phyloP scores from a whole-genome alignment of 2,113 vertebrate species.

The Leptodactylus fuscus region DNA sequence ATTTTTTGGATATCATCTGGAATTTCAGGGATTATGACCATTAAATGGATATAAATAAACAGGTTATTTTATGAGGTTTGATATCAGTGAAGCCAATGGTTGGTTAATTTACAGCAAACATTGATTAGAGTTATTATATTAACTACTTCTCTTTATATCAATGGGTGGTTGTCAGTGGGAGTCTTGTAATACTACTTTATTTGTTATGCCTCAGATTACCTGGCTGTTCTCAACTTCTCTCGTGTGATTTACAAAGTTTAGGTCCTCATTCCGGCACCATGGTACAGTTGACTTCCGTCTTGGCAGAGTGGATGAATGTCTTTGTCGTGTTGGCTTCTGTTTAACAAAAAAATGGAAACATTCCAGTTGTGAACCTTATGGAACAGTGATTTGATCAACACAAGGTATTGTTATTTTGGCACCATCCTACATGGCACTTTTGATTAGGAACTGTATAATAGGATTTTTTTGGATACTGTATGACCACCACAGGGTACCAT shows the following conservation, averaged over 20 bases:
- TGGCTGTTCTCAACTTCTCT: not conserved
- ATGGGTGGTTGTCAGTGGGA: not conserved
- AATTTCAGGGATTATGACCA: too few species aligned
- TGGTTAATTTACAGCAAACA: not conserved
- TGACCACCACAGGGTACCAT: too few species aligned
- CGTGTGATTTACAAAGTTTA: not conserved
- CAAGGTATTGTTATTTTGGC: too few species aligned
- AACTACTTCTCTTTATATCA: not conserved
- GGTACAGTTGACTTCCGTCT: conserved; percentile 74
- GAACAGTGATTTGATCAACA: too few species aligned
- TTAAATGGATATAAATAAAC: too few species aligned
- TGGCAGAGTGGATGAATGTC: conserved; percentile 64
- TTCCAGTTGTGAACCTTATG: not conserved
- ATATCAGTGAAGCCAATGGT: too few species aligned
- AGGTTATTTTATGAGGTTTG: too few species aligned
- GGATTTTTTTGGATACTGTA: too few species aligned
- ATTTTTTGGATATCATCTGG: too few species aligned
- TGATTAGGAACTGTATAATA: too few species aligned
- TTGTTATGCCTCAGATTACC: not conserved
- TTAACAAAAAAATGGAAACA: not conserved
- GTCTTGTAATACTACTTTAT: not conserved
- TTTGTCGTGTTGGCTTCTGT: conserved; percentile 53
- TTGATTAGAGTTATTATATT: not conserved
- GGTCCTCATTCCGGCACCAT: conserved; percentile 65
- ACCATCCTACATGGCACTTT: too few species aligned